These are phyloP conservation scores for Zygothrica quintamaculata DNA, from an alignment of 2,888 invertebrate species.

Conservation along the genomic window DNA sequence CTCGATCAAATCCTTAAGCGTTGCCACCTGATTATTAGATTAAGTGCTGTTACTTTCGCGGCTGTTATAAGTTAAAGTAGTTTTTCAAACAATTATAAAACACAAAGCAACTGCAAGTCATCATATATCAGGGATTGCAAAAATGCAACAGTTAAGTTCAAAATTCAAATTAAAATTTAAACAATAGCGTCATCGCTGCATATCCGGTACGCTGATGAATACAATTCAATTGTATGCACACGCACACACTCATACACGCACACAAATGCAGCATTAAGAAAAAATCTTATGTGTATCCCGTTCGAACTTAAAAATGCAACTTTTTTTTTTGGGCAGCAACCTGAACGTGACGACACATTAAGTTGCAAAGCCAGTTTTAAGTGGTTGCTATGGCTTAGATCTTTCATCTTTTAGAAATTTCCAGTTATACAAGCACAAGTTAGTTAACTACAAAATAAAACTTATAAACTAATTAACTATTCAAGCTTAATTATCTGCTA, in stretches of 20 bases:
- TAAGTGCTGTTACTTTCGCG: not conserved
- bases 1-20: not conserved
- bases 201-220: slow-evolving; percentile 74
- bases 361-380: slow-evolving; percentile 74
- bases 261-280: slow-evolving; percentile 1
- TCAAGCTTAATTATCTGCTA: slow-evolving; percentile 73
- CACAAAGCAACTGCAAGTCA: slow-evolving; percentile 36
- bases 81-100: slow-evolving; percentile 26
- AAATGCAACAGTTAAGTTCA: too few species aligned
- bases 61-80: not conserved
- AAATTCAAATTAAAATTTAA: slow-evolving; percentile 34
- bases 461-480: slow-evolving; percentile 72
- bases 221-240: slow-evolving; percentile 57
- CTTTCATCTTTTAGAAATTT: slow-evolving; percentile 75
- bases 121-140: slow-evolving; percentile 35
- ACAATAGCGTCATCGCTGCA: slow-evolving; percentile 77
- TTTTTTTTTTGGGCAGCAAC: slow-evolving; percentile 37
- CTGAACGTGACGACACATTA: slow-evolving; percentile 36
- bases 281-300: slow-evolving; percentile 30
- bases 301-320: slow-evolving; percentile 46
- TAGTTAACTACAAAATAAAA: slow-evolving; percentile 65
- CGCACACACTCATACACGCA: slow-evolving; percentile 5
- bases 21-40: slow-evolving; percentile 25
- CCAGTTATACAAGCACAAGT: slow-evolving; percentile 73
- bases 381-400: slow-evolving; percentile 57